Evolutionary conservation across 37 sponge, comb jelly and placozoan genomes (phyloP).

Genomic region (Spongilla lacustris): DNA sequence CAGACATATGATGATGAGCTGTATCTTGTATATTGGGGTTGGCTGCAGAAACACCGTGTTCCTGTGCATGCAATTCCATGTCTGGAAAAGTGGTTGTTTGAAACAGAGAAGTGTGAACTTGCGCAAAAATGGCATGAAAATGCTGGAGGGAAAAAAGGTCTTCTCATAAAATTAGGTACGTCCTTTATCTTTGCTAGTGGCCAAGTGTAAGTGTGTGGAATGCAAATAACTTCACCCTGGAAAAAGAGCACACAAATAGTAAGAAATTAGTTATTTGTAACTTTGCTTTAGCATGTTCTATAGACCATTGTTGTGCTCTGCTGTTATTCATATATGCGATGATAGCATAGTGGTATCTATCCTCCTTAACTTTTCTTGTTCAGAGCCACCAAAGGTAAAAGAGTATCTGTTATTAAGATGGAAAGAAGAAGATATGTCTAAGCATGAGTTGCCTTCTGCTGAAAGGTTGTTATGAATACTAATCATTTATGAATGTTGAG

Average conservation of each 20-base stretch:
- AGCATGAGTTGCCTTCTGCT: neutral
- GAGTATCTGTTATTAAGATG: constrained; percentile 13
- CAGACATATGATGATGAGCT: neutral
- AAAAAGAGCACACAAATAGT: too few relatives aligned
- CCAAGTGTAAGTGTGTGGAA: neutral
- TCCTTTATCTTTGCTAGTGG: neutral
- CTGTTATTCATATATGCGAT: neutral
- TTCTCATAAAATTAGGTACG: constrained; percentile 25
- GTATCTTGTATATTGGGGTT: neutral
- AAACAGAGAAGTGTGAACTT: neutral
- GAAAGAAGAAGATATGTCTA: neutral
- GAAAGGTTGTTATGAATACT: neutral
- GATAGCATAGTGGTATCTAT: too few relatives aligned
- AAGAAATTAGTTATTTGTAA: neutral
- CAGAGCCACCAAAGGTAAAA: constrained; percentile 15
- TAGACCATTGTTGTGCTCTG: too few relatives aligned
- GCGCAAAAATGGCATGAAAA: constrained; percentile 31
- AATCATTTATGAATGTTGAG: too few relatives aligned
- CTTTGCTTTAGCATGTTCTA: too few relatives aligned
- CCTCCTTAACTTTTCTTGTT: too few relatives aligned
- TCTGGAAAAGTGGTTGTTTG: constrained; percentile 54
- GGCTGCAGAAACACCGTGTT: constrained; percentile 35
- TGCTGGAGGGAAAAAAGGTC: constrained; percentile 13
- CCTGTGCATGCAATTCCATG: constrained; percentile 60
- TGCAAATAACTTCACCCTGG: neutral